Conservation (phyloP, 2,113 vertebrate genomes). For the Ictalurus punctatus region DNA sequence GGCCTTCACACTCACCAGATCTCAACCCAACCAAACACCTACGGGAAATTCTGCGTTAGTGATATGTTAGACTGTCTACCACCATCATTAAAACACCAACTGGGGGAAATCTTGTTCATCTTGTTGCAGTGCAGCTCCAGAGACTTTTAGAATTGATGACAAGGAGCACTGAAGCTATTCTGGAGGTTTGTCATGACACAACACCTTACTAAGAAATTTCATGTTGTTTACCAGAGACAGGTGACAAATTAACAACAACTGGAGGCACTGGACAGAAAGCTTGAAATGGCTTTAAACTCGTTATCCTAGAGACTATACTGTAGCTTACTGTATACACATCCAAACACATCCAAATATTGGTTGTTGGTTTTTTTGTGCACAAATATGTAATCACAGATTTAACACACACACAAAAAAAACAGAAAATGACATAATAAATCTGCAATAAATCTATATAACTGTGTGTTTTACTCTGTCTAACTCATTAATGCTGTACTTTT, state of each 20-base stretch:
- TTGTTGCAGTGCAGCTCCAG: neutral
- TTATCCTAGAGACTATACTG: neutral
- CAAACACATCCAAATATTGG: neutral
- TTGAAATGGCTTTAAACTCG: neutral
- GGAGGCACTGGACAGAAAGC: neutral
- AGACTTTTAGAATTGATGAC: neutral
- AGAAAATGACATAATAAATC: neutral
- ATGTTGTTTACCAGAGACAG: neutral
- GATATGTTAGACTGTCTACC: neutral
- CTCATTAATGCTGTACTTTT: neutral
- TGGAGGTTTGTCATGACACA: neutral
- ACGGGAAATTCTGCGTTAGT: too few relatives aligned
- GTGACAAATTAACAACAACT: neutral
- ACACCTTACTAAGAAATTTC: neutral
- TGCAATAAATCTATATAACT: neutral
- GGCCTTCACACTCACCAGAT: neutral
- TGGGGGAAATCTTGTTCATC: neutral
- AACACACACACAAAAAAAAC: neutral
- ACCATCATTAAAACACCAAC: conserved; percentile 1
- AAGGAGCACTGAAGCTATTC: neutral
- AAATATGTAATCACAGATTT: neutral
- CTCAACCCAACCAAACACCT: neutral
- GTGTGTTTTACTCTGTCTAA: neutral
- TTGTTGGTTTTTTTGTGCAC: neutral
- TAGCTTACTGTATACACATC: neutral